Percentiles rank a stretch among this genome's conserved stretches.
Evolutionary conservation across 1,140 invertebrate genomes (phyloP).

Genomic region (Diploscapter pachys): DNA sequence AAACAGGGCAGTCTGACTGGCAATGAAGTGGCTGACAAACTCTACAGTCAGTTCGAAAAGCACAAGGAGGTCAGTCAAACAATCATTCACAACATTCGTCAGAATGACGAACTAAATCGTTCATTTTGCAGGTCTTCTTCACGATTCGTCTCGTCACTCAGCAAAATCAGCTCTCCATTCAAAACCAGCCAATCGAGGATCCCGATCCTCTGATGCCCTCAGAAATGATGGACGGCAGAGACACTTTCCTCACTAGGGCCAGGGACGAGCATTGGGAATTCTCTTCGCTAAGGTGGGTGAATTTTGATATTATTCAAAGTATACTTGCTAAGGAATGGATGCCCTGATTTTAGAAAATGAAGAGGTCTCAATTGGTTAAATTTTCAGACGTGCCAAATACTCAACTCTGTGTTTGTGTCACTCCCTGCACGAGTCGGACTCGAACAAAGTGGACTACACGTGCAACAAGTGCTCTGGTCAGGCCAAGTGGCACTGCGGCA

Average conservation of each 20-base stretch:
- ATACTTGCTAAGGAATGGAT: too few relatives aligned
- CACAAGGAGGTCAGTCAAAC: constrained; percentile 75
- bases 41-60: constrained; percentile 97
- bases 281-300: constrained; percentile 84
- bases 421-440: constrained; percentile 94
- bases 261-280: constrained; percentile 98
- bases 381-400: constrained; percentile 52
- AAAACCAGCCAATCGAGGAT: constrained; percentile 66
- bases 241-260: constrained; percentile 84
- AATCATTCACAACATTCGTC: neutral
- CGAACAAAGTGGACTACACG: constrained; percentile 70
- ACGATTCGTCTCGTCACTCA: constrained; percentile 89
- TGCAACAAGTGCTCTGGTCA: constrained; percentile 94
- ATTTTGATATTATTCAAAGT: neutral
- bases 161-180: constrained; percentile 83
- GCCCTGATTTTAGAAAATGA: too few relatives aligned
- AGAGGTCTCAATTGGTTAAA: neutral
- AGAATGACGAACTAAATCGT: neutral
- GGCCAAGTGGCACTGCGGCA: constrained; percentile 91
- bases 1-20: constrained; percentile 90
- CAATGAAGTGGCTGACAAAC: constrained; percentile 93
- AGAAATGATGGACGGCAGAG: constrained; percentile 98
- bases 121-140: constrained; percentile 77
- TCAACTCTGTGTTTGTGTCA: constrained; percentile 95
- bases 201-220: constrained; percentile 89